Evolutionary conservation across 2,113 vertebrate species (phyloP).

Genomic region (Cololabis saira): DNA sequence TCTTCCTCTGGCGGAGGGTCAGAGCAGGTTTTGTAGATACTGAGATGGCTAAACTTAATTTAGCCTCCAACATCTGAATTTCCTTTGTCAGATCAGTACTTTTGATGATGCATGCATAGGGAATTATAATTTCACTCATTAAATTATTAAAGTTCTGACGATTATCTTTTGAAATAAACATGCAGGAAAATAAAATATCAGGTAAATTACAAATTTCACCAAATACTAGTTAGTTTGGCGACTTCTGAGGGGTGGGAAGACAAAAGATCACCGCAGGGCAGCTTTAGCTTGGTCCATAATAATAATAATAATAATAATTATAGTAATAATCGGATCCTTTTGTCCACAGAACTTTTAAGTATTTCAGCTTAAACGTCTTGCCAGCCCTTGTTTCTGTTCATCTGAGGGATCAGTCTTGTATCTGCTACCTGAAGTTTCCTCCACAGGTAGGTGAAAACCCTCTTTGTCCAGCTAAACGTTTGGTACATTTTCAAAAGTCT

Average conservation of each 20-base stretch:
- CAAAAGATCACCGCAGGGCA: background rate
- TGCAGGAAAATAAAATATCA: background rate
- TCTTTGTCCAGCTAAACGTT: no score
- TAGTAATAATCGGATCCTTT: background rate
- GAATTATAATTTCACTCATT: background rate
- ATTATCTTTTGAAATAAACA: background rate
- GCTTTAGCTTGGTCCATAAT: conserved; percentile 1
- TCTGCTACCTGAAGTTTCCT: no score
- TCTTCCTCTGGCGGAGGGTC: no score
- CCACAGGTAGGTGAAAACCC: background rate
- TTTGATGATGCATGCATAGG: background rate
- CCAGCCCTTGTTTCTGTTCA: background rate
- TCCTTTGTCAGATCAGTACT: background rate
- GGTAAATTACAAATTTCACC: background rate
- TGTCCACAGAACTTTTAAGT: no score
- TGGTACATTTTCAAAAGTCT: background rate
- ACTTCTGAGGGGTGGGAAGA: background rate
- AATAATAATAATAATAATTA: no score
- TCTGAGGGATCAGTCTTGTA: background rate
- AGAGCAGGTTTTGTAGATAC: no score
- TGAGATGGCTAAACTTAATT: no score
- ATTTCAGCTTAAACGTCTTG: background rate
- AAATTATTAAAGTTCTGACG: background rate
- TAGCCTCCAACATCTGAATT: no score
- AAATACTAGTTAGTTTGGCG: accelerated